Conservation (phyloP, 2,888 invertebrate genomes). For the Lasioglossum zephyrum region DNA sequence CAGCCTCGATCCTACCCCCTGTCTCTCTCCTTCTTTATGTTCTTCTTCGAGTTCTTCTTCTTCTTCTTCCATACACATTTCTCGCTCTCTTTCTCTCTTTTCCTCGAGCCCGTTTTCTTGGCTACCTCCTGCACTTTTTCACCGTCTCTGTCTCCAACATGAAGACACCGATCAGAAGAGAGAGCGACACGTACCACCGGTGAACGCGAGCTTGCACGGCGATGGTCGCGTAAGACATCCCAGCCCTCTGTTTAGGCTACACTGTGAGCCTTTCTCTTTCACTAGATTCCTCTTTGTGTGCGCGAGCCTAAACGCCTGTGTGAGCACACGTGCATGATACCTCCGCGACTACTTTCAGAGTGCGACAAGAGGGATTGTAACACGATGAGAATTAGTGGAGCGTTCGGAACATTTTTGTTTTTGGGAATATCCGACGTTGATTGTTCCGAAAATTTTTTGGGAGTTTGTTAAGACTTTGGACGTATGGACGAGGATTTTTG, state of each 20-base stretch:
- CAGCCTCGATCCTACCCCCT: slow-evolving; percentile 6
- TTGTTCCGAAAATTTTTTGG: no score
- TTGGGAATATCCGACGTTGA: neutral
- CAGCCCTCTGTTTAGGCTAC: neutral
- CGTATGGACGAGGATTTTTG: no score
- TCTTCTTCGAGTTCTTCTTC: neutral
- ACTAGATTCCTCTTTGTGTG: no score
- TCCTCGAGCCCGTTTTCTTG: no score
- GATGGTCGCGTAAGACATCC: neutral
- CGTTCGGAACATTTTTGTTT: neutral
- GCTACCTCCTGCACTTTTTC: neutral
- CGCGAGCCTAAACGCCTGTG: no score
- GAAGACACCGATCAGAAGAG: no score
- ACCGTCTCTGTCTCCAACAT: no score
- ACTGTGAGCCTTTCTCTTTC: no score
- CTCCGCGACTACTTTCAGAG: neutral
- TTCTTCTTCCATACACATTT: neutral
- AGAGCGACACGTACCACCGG: neutral
- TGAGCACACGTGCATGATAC: neutral
- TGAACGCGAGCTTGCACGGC: neutral
- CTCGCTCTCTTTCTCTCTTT: no score
- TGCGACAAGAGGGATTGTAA: neutral
- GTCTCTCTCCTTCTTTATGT: neutral
- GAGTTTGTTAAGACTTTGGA: no score
- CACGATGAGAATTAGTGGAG: neutral